Base-by-base conservation (phyloP, 2,113 vertebrate genomes). In the Herpetotheres cachinnans region DNA sequence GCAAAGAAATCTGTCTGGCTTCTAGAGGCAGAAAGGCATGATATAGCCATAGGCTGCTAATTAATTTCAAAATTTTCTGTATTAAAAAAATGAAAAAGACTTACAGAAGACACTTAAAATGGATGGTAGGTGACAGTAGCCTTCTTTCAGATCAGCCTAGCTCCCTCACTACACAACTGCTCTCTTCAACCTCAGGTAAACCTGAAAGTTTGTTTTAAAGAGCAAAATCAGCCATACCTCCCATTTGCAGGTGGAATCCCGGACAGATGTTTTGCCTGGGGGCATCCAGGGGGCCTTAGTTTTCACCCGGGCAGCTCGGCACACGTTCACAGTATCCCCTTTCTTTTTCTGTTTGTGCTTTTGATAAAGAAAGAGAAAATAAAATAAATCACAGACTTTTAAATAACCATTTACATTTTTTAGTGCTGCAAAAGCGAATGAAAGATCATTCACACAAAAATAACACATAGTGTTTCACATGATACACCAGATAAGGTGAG, bases 231-330 rank as follows among this genome's bases (percentile, higher is more conserved):
- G 85, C 50, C 89, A 65, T 97, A 99, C 99, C 99, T 99, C 99
- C 99, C 99, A 99, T 78, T 98, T 99, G 97, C 96, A 98, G n/a
- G 97, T 95, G 61, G 98, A 69, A 8, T 98, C 98, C 79, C 98
- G 97, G 62, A 95, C 34, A 40, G 98, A 98, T 82, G 97, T 93
- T 94, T 98, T 99, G 96, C 99, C 99, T 52, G 99, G 99, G 34
- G 99, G 99, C 50, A 99, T 97, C 99, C 99, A 99, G 79, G 99
- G 98, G 89, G 98, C 98, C 89, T 98, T 98, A 32, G 99, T 98
- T 98, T 99, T 99, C 76, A 99, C 98, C 76, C 97, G 98, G 67
- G 98, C 98, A 21, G 97, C 97, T 80, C 98, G 97, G 69, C 95
- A 97, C 58, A 98, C 88, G 52, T 98, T 98, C 58, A 96, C 90